Evolutionary conservation across 92 coral and sea anemone genomes (phyloP), one percentile per base, ranked within the genome.

Genomic region (Siderastrea radians): DNA sequence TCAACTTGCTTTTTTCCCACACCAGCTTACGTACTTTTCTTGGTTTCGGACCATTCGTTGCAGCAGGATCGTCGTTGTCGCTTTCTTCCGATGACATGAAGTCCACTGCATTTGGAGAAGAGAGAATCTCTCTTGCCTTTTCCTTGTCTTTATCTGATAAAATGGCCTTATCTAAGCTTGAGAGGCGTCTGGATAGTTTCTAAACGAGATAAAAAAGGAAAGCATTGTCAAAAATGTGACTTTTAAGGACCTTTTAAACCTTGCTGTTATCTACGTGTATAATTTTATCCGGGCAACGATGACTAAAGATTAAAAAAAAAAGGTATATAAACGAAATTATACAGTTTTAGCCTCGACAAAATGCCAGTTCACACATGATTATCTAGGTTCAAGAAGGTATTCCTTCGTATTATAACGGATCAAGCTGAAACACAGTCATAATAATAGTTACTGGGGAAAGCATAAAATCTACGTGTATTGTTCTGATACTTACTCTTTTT

Each of bases 401-500:
- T n/a, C n/a, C n/a, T n/a, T n/a, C n/a, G n/a, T n/a, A n/a, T n/a
- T n/a, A n/a, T n/a, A n/a, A n/a, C n/a, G n/a, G n/a, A n/a, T n/a
- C n/a, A n/a, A n/a, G n/a, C n/a, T n/a, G n/a, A n/a, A n/a, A n/a
- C n/a, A n/a, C n/a, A n/a, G n/a, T n/a, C n/a, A n/a, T n/a, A n/a
- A n/a, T n/a, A n/a, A n/a, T n/a, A n/a, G n/a, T n/a, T n/a, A n/a
- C n/a, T n/a, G n/a, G n/a, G n/a, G n/a, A n/a, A n/a, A n/a, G n/a
- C n/a, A n/a, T n/a, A n/a, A n/a, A n/a, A n/a, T n/a, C n/a, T n/a
- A n/a, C n/a, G n/a, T n/a, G n/a, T n/a, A n/a, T n/a, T n/a, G n/a
- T n/a, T n/a, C n/a, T n/a, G n/a, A n/a, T 61, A 74, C 89, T 85
- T 67, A 85, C 89, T 26, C 85, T 50, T 64, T 86, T 86, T 74